phyloP scores from a whole-genome alignment of 2,113 vertebrate species.

The human (Homo sapiens) region GRCh38 chr3:129077001-129077500 shows the following conservation, averaged over 20 bases:
- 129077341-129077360: background rate
- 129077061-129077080: no score
- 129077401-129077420: background rate
- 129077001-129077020: no score
- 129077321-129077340: background rate
- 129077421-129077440: background rate
- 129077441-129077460: background rate
- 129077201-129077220: background rate
- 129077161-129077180: background rate
- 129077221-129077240: background rate
- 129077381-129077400: no score
- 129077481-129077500: no score
- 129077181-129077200: background rate
- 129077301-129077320: no score
- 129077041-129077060: no score
- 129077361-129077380: background rate
- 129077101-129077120: no score
- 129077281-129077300: background rate
- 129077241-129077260: background rate
- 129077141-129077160: background rate
- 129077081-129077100: no score
- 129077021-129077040: no score
- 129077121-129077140: background rate
- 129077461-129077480: no score
- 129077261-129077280: background rate